A percentile compares a stretch with the other conserved stretches of the same genome.
phyloP scores from a whole-genome alignment of 2,113 vertebrate genomes.

The Malaclemys terrapin region DNA sequence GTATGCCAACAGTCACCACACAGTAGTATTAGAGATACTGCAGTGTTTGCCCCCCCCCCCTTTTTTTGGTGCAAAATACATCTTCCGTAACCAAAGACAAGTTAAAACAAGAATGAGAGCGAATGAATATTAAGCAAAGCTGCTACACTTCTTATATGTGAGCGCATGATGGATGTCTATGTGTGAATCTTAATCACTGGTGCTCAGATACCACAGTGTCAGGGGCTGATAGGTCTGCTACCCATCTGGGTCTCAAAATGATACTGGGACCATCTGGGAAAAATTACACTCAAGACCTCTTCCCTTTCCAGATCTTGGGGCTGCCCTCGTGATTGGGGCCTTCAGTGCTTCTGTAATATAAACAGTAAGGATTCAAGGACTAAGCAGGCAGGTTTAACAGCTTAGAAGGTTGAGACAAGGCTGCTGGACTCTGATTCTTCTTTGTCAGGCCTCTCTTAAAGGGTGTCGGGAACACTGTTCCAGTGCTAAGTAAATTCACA shows the following conservation, averaged over 20 bases:
- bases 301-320: background rate
- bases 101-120: no score
- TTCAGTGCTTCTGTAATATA: no score
- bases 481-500: background rate
- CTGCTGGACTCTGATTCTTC: background rate
- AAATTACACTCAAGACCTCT: background rate
- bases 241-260: background rate
- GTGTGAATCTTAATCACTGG: background rate
- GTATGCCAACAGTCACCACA: no score
- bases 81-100: no score
- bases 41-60: no score
- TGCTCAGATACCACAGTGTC: background rate
- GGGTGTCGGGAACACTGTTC: background rate
- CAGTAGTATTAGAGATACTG: no score
- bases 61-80: no score
- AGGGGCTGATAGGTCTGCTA: background rate
- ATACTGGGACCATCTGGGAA: background rate
- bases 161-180: no score
- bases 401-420: no score
- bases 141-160: no score
- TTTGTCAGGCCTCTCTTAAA: background rate
- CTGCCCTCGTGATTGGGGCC: no score
- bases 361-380: background rate
- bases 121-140: no score
- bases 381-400: background rate